Evolutionary conservation across 2,797 vertebrate genomes (phyloP).

Genomic region (Parauchenoglanis punctatus): DNA sequence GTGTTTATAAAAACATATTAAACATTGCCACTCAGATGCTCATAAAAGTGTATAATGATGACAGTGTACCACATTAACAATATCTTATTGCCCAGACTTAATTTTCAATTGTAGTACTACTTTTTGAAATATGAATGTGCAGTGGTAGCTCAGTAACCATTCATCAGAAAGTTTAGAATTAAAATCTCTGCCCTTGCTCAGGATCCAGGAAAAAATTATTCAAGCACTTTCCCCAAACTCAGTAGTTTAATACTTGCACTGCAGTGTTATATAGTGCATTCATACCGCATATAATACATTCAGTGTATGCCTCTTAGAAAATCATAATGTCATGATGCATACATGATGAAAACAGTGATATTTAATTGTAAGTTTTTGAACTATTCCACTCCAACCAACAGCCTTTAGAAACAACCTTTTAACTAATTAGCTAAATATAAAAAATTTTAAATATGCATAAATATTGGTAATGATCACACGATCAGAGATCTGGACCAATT

Average conservation of each 20-base stretch:
- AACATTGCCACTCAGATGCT: background rate
- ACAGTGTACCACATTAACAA: background rate
- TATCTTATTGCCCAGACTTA: background rate
- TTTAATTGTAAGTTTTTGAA: background rate
- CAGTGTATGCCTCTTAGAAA: background rate
- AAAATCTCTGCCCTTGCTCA: background rate
- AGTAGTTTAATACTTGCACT: background rate
- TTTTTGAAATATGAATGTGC: background rate
- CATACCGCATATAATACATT: background rate
- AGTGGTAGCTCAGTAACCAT: background rate
- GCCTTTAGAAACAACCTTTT: background rate
- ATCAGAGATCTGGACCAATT: background rate
- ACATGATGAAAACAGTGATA: background rate
- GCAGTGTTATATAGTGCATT: background rate
- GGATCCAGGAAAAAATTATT: background rate
- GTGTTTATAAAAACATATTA: background rate
- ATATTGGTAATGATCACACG: background rate
- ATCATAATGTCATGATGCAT: background rate
- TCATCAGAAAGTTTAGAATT: background rate
- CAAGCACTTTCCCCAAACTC: background rate
- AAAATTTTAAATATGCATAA: background rate
- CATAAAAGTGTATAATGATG: background rate
- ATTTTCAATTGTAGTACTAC: background rate
- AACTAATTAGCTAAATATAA: background rate
- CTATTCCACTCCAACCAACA: background rate